These are phyloP conservation scores for Aegotheles bennettii DNA, from an alignment of 2,113 vertebrate genomes.

Conservation along the genomic window DNA sequence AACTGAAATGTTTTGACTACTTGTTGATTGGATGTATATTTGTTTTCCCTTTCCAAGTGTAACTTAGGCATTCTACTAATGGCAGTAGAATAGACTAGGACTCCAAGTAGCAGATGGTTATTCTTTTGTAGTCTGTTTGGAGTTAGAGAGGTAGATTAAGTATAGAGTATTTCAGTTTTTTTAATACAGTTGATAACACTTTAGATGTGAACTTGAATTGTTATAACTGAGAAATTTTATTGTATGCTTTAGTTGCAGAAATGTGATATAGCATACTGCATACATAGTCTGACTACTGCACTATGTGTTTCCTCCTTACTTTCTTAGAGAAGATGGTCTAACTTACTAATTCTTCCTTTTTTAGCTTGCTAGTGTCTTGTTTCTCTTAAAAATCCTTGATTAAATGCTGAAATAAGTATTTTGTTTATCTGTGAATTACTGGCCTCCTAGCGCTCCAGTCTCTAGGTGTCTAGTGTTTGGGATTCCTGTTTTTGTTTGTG, in stretches of 20 bases:
- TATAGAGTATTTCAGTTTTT: accelerated
- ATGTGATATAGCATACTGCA: accelerated
- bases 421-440: background rate
- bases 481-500: background rate
- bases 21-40: background rate
- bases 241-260: background rate
- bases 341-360: background rate
- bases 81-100: background rate
- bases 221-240: background rate
- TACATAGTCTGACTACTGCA: background rate
- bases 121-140: background rate
- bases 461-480: accelerated
- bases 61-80: background rate
- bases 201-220: background rate
- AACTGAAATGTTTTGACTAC: background rate
- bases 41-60: background rate
- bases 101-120: background rate
- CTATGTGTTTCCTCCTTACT: background rate
- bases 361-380: background rate
- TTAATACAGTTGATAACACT: background rate
- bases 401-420: background rate
- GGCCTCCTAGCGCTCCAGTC: background rate
- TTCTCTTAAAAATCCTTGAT: background rate
- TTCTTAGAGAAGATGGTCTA: background rate
- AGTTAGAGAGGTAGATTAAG: background rate